Conservation (phyloP, 1,140 invertebrate genomes). For the Artemia franciscana region DNA sequence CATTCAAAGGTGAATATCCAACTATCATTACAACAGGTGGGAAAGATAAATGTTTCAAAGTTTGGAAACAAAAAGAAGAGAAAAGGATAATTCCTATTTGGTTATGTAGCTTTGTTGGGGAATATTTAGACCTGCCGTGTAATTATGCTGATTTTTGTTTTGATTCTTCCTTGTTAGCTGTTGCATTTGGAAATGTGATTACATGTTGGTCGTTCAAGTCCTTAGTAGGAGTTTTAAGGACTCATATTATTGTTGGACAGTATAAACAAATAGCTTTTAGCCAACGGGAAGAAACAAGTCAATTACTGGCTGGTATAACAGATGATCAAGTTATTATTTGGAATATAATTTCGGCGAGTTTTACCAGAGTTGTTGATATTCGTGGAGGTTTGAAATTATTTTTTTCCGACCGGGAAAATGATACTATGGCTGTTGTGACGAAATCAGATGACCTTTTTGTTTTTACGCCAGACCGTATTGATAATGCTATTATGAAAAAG, state of each 20-base stretch:
- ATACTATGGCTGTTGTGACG: neutral
- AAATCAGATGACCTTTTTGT: neutral
- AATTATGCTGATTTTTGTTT: conserved; percentile 36
- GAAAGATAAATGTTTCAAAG: conserved; percentile 41
- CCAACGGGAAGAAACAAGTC: neutral
- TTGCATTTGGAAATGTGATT: conserved; percentile 37
- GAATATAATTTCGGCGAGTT: neutral
- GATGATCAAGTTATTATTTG: neutral
- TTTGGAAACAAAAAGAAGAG: conserved; percentile 27
- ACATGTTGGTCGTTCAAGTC: conserved; percentile 32
- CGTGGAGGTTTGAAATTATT: neutral
- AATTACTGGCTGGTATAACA: neutral
- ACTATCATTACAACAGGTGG: conserved; percentile 35
- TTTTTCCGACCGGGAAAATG: neutral
- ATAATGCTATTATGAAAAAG: neutral
- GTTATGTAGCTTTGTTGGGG: conserved; percentile 36
- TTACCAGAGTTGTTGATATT: neutral
- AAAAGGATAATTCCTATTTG: conserved; percentile 23
- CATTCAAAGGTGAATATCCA: conserved; percentile 15
- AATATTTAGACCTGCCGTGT: conserved; percentile 31
- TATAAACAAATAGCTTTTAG: neutral
- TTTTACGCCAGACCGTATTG: neutral
- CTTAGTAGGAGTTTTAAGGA: neutral
- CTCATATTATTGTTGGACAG: neutral
- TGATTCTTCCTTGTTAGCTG: conserved; percentile 49